Evolutionary conservation across 2,797 vertebrate species (phyloP), one percentile per base, ranked within the genome.

Genomic region (Pseudocheirus occidentalis): DNA sequence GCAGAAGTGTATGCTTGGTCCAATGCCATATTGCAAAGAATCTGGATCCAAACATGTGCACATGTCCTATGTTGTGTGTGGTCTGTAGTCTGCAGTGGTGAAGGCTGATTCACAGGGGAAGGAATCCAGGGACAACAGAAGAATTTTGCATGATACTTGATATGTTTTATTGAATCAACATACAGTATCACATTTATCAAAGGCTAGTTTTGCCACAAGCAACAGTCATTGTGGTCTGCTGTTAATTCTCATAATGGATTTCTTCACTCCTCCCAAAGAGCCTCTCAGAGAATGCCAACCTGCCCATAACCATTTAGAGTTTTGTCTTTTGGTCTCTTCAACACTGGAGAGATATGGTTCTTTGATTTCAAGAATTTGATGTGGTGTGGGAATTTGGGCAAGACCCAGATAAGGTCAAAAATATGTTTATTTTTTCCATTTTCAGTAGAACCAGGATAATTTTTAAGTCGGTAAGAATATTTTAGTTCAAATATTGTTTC

Each of bases 61-160:
- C 31, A 6, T 0, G 5, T 58, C 14, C 40, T 53, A 10, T 34
- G 58, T 2, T 0, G 34, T 9, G 16, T 55, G 29, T 5, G 28
- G 1, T 95, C 50, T 56, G 11, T 11, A 87, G 16, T 92, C 34
- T 31, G 4, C 73, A 53, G 3, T n/a, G 4, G 1, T 50, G 52
- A 73, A 46, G 31, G 9, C 21, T 4, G 14, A 29, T 9, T 52
- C 5, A 29, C 58, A 5, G 54, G 40, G 52, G 21, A 27, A 53
- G 16, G 27, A 24, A 1, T 28, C 34, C 54, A 52, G 0, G 62
- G 27, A 40, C 6, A 87, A 46, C 18, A 24, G 28, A 16, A 10
- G n/a, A 12, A 55, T 66, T 27, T 24, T 31, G 16, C 13, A 28
- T 57, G 81, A 13, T 34, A 56, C 5, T 34, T 50, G 54, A 56